Evolutionary conservation across 2,888 invertebrate species (phyloP).

Genomic region (Pinctada fucata): DNA sequence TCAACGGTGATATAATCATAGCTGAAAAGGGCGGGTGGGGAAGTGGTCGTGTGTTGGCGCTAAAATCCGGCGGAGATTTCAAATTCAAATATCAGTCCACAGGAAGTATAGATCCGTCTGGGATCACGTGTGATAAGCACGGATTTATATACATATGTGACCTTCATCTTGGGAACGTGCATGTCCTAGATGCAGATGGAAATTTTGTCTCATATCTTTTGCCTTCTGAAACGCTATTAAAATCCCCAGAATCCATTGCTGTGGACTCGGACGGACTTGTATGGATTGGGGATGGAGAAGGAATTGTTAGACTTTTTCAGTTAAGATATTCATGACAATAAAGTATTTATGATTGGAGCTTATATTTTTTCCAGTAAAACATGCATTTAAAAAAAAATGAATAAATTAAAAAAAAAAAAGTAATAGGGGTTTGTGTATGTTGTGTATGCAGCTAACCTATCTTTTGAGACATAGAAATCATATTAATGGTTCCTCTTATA

Average conservation of each 20-base stretch:
- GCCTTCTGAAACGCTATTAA: background rate
- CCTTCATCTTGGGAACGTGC: slow-evolving; percentile 5
- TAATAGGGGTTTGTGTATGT: too few species aligned
- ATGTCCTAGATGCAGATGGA: slow-evolving; percentile 4
- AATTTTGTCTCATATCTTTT: slow-evolving; percentile 5
- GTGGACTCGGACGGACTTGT: slow-evolving; percentile 4
- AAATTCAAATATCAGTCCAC: slow-evolving; percentile 5
- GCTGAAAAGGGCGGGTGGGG: slow-evolving; percentile 26
- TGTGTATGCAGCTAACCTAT: too few species aligned
- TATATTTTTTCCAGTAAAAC: too few species aligned
- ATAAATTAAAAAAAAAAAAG: too few species aligned
- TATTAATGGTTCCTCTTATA: too few species aligned
- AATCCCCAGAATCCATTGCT: slow-evolving; percentile 15
- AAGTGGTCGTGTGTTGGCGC: slow-evolving; percentile 3
- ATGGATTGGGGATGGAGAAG: slow-evolving; percentile 21
- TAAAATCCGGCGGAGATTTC: background rate
- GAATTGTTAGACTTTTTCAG: slow-evolving; percentile 6
- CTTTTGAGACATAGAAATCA: too few species aligned
- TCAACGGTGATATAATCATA: slow-evolving; percentile 13
- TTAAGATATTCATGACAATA: background rate
- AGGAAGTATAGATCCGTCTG: slow-evolving; percentile 15
- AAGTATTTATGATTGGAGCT: too few species aligned
- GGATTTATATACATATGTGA: slow-evolving; percentile 24
- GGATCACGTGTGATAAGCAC: slow-evolving; percentile 9
- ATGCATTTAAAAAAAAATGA: too few species aligned